Conservation (phyloP, 2,888 invertebrate genomes). For the Schizaphis graminum region DNA sequence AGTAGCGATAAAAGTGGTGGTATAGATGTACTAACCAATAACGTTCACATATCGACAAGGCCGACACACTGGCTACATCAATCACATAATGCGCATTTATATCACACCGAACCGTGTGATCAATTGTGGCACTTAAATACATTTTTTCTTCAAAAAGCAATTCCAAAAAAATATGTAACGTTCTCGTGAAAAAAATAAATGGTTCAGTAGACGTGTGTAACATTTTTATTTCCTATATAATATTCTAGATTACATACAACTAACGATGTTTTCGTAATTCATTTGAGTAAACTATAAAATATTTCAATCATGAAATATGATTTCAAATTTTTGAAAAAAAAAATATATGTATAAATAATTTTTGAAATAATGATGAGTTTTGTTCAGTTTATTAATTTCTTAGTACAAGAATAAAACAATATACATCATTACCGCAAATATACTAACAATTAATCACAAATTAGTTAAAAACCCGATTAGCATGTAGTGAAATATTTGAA, state of each 20-base stretch:
- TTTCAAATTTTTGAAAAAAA: background rate
- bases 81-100: constrained; percentile 43
- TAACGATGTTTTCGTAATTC: background rate
- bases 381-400: too few species aligned
- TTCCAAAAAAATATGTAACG: background rate
- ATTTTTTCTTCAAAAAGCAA: background rate
- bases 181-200: background rate
- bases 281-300: background rate
- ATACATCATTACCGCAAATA: background rate
- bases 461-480: background rate
- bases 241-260: background rate
- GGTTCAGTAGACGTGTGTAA: background rate
- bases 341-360: too few species aligned
- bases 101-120: background rate
- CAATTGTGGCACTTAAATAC: constrained; percentile 10
- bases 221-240: background rate
- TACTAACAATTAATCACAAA: background rate
- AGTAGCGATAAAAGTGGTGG: background rate
- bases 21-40: background rate
- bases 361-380: too few species aligned
- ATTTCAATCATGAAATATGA: background rate
- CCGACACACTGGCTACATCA: constrained; percentile 6
- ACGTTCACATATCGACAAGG: background rate
- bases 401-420: too few species aligned
- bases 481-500: background rate